Evolutionary conservation across 30 jellyfish, hydroid and myxozoan genomes (phyloP), one percentile per base, ranked within the genome.

Genomic region (Pelagia noctiluca): DNA sequence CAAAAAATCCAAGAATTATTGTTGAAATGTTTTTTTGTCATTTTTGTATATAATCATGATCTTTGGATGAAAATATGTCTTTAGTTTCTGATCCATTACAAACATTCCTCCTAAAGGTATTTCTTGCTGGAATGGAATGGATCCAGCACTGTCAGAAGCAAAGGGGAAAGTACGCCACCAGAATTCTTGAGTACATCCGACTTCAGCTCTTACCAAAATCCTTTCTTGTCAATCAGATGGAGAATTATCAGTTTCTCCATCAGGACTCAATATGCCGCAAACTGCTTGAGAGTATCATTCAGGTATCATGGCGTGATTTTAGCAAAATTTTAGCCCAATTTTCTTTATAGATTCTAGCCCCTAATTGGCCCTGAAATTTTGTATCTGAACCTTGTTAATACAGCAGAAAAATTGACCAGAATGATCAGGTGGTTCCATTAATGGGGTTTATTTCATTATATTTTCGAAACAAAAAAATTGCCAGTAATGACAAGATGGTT

Each of bases 121-220:
- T 93, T 80, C 35, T 71, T 26, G 97, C 98, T 32, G 98, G 93
- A 19, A 65, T 86, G 77, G 82, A 64, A 37, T 93, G 98, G 98
- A 83, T 93, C n/a, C 72, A 78, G 52, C 79, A 87, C 48, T 71
- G 80, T 65, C 28, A 66, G 19, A 50, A 34, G 13, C 88, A 81
- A 73, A 88, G 98, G 53, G 93, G 68, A 26, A 70, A 69, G 61
- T 37, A 65, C 37, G 28, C 83, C 35, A 57, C 49, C 18, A 72
- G 89, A 42, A 63, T 93, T 25, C 85, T 93, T 0, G 84, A 83
- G 25, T 63, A 62, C 7, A 86, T 93, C 61, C 70, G 97, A 52
- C 49, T 93, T 29, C 78, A 87, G 32, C 65, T 93, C 36, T 80
- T 93, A 0, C 97, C 98, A 47, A 87, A 82, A 50, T 66, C 92